Evolutionary conservation across 1,140 invertebrate species (phyloP), one percentile per base, ranked within the genome.

Genomic region (Hermetia illucens): DNA sequence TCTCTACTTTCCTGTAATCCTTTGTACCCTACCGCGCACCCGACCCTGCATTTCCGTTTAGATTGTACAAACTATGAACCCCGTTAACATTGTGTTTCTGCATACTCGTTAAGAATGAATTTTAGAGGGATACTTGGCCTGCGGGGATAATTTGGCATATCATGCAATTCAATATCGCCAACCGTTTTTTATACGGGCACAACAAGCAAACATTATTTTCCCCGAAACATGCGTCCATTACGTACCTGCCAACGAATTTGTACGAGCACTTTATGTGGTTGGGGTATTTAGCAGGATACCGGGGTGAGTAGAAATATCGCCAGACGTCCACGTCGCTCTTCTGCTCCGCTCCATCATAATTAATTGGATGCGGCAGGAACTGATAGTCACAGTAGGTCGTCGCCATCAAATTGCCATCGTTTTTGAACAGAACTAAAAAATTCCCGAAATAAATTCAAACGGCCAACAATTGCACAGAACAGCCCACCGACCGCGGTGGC

Each of bases 201-300:
- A n/a, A n/a, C n/a, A n/a, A n/a, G n/a, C n/a, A n/a, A n/a, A n/a
- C n/a, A n/a, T n/a, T n/a, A n/a, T n/a, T n/a, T n/a, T n/a, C n/a
- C n/a, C n/a, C n/a, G n/a, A n/a, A n/a, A n/a, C n/a, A n/a, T n/a
- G n/a, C n/a, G n/a, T n/a, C n/a, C n/a, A n/a, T n/a, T n/a, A n/a
- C 39, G 20, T 41, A 48, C 46, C 56, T 34, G 1, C 56, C 56
- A 5, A 59, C 57, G 44, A 59, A 59, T 42, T 59, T 59, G 40
- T 59, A 59, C 13, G 56, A 44, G 32, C 56, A 59, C 38, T 59
- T 57, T 12, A 59, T 59, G 38, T 59, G 56, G 1, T 48, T 50
- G 5, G 56, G 54, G 44, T 59, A 59, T 16, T 59, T 52, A n/a
- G 56, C 56, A 0, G 56, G 56, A 41, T 59, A 59, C 1, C 50